Evolutionary conservation across 2,888 invertebrate genomes (phyloP).

Genomic region (Criorhina ranunculi): DNA sequence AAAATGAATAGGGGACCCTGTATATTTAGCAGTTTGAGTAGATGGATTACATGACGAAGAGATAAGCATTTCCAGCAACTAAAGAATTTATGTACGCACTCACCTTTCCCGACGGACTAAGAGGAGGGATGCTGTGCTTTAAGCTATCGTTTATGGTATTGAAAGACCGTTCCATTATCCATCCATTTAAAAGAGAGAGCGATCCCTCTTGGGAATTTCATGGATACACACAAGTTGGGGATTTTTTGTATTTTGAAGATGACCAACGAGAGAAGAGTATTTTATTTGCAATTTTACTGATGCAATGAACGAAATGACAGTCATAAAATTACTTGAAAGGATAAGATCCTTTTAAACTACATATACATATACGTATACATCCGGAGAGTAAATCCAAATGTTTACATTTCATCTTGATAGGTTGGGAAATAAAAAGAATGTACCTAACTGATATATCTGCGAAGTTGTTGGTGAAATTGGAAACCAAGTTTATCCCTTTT

Average conservation of each 20-base stretch:
- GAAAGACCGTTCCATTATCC: constrained; percentile 45
- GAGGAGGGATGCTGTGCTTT: constrained; percentile 24
- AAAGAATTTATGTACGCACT: constrained; percentile 71
- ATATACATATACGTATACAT: no score
- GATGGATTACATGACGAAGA: constrained; percentile 70
- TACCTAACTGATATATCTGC: not conserved
- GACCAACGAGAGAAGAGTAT: constrained; percentile 44
- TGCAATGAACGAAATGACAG: constrained; percentile 49
- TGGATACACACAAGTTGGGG: constrained; percentile 18
- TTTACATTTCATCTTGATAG: constrained; percentile 47
- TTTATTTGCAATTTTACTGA: constrained; percentile 41
- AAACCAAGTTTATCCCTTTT: no score
- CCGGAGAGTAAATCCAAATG: constrained; percentile 33
- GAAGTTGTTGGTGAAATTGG: no score
- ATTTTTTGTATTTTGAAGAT: constrained; percentile 29
- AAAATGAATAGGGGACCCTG: constrained; percentile 16
- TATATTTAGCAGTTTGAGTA: constrained; percentile 38
- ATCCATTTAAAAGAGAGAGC: constrained; percentile 33
- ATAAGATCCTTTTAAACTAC: constrained; percentile 32
- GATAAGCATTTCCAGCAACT: constrained; percentile 58
- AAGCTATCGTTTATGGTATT: constrained; percentile 56
- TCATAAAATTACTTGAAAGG: constrained; percentile 53
- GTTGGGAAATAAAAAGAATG: constrained; percentile 15
- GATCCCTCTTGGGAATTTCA: constrained; percentile 43
- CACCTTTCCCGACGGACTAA: constrained; percentile 53